Evolutionary conservation across 2,888 invertebrate genomes (phyloP).

Genomic region (Mellilla xanthometata): DNA sequence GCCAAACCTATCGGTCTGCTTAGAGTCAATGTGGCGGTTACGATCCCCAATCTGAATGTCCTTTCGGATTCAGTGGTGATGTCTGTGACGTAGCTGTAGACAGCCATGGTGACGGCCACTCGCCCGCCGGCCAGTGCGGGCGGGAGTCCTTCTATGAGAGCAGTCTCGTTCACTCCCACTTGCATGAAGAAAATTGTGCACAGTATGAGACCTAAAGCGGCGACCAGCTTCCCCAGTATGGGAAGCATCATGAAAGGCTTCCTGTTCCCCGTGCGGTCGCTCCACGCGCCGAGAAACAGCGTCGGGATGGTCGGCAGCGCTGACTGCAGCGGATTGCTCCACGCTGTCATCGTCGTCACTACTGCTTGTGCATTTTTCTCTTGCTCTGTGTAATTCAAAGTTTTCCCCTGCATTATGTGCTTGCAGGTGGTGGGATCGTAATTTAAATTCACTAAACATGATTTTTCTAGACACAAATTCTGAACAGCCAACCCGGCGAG

Average conservation of each 20-base stretch:
- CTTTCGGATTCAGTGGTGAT: constrained; percentile 83
- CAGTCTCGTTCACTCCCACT: constrained; percentile 80
- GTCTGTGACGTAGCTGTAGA: constrained; percentile 85
- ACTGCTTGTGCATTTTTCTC: constrained; percentile 74
- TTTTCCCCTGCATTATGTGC: constrained; percentile 71
- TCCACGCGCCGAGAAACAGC: constrained; percentile 84
- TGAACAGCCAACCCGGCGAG: constrained; percentile 84
- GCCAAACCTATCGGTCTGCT: constrained; percentile 79
- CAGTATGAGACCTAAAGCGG: constrained; percentile 78
- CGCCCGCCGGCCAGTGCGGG: constrained; percentile 85
- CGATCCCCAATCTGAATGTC: constrained; percentile 84
- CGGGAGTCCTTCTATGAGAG: constrained; percentile 79
- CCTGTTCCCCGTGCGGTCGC: constrained; percentile 83
- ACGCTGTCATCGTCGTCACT: constrained; percentile 82
- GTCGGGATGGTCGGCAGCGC: constrained; percentile 81
- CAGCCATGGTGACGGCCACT: constrained; percentile 83
- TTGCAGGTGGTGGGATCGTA: constrained; percentile 80
- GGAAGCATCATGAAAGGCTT: constrained; percentile 84
- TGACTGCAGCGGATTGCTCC: constrained; percentile 83
- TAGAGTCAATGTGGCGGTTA: constrained; percentile 79
- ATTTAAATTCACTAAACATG: constrained; percentile 80
- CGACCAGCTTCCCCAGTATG: constrained; percentile 80
- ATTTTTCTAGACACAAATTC: constrained; percentile 82
- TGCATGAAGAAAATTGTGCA: constrained; percentile 82
- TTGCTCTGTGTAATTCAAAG: constrained; percentile 63